Conservation (phyloP, 2,113 vertebrate species). For the Atrichornis clamosus region DNA sequence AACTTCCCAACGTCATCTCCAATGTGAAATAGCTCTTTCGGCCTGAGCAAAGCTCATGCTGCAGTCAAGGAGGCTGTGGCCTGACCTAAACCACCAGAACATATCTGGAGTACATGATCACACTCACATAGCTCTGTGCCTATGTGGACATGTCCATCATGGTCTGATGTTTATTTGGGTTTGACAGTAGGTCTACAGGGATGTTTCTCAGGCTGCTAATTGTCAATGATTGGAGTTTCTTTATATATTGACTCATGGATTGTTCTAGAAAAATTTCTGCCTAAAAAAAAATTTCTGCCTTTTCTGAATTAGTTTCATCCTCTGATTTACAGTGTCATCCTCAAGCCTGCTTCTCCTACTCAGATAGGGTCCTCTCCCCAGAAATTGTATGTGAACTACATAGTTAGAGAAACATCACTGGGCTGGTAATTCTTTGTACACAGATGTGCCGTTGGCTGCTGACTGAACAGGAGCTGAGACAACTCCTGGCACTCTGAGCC, state of each 20-base stretch:
- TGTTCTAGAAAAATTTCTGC: background rate
- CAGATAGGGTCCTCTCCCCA: background rate
- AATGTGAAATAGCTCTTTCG: background rate
- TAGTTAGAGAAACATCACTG: background rate
- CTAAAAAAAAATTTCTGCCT: background rate
- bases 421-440: background rate
- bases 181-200: background rate
- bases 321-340: background rate
- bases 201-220: background rate
- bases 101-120: background rate
- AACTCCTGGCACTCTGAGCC: background rate
- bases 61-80: background rate
- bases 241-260: background rate
- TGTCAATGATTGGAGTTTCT: background rate
- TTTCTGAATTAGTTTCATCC: background rate
- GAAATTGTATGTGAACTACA: background rate
- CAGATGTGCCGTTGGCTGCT: background rate
- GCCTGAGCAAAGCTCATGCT: background rate
- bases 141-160: background rate
- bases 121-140: background rate
- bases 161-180: background rate
- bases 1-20: background rate
- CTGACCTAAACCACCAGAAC: background rate
- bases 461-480: background rate
- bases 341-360: background rate